These are phyloP conservation scores for Junonia oenone DNA, from an alignment of 2,888 invertebrate genomes.

Conservation along the genomic window DNA sequence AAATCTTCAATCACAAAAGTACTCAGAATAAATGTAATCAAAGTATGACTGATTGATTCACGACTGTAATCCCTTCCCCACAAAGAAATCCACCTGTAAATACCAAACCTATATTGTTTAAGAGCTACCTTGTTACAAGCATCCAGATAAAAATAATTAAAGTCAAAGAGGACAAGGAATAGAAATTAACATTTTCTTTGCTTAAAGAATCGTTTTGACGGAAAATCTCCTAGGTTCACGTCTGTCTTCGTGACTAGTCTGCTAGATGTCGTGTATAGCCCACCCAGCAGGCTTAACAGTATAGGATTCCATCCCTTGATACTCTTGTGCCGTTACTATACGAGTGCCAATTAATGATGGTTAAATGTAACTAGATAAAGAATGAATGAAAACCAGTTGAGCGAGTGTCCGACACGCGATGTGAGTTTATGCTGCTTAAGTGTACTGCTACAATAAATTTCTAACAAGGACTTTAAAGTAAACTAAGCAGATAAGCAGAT, in stretches of 20 bases:
- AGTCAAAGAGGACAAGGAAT: no score
- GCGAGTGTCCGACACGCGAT: neutral
- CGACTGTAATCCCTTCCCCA: no score
- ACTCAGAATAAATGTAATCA: no score
- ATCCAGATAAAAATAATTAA: no score
- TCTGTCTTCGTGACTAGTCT: constrained; percentile 23
- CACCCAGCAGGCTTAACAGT: constrained; percentile 28
- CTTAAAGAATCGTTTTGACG: constrained; percentile 8
- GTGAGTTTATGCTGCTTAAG: neutral
- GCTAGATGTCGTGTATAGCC: constrained; percentile 23
- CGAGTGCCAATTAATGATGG: constrained; percentile 26
- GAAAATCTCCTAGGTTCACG: neutral
- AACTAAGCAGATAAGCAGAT: no score
- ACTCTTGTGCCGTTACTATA: constrained; percentile 22
- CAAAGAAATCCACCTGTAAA: no score
- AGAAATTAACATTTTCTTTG: neutral
- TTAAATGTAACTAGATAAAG: constrained; percentile 14
- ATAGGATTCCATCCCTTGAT: constrained; percentile 26
- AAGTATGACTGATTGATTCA: no score
- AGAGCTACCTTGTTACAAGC: no score
- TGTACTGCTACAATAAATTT: neutral
- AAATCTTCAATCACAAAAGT: no score
- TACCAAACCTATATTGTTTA: no score
- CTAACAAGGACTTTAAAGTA: no score
- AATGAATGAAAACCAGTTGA: constrained; percentile 17